Evolutionary conservation across 2,113 vertebrate species (phyloP).

Genomic region (Sceloporus undulatus): DNA sequence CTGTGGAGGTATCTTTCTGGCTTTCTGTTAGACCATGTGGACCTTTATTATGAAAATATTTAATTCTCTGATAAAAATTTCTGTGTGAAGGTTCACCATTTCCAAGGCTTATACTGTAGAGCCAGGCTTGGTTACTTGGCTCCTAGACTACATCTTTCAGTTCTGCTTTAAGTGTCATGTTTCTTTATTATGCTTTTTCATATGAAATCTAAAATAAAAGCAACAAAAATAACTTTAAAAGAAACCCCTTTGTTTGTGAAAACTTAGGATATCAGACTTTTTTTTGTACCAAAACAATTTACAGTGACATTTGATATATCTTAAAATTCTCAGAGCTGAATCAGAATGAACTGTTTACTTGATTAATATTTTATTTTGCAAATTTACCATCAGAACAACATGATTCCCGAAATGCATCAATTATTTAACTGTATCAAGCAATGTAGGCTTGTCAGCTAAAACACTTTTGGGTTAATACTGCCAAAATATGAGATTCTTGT

Average conservation of each 20-base stretch:
- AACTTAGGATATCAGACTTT: neutral
- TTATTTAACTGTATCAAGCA: conserved; percentile 9
- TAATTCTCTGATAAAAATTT: conserved; percentile 43
- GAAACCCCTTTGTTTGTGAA: neutral
- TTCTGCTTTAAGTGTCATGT: conserved; percentile 32
- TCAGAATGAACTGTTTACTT: neutral
- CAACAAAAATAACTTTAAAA: neutral
- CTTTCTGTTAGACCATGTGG: neutral
- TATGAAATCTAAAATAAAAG: conserved; percentile 27
- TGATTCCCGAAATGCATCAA: conserved; percentile 20
- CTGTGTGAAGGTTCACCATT: conserved; percentile 14
- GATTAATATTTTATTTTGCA: conserved; percentile 36
- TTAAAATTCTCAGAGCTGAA: conserved; percentile 38
- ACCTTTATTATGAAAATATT: conserved; percentile 26
- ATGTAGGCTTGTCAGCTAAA: neutral
- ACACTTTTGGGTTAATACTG: neutral
- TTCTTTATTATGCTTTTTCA: conserved; percentile 30
- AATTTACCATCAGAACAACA: conserved; percentile 21
- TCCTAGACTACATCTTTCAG: neutral
- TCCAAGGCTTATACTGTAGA: conserved; percentile 4
- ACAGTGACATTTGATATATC: conserved; percentile 38
- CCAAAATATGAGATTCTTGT: neutral
- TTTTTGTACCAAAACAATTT: conserved; percentile 30
- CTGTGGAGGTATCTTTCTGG: neutral
- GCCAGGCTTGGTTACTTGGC: neutral